These are phyloP conservation scores for Hydra vulgaris DNA, from an alignment of 30 jellyfish, hydroid and myxozoan species.

Conservation along the genomic window DNA sequence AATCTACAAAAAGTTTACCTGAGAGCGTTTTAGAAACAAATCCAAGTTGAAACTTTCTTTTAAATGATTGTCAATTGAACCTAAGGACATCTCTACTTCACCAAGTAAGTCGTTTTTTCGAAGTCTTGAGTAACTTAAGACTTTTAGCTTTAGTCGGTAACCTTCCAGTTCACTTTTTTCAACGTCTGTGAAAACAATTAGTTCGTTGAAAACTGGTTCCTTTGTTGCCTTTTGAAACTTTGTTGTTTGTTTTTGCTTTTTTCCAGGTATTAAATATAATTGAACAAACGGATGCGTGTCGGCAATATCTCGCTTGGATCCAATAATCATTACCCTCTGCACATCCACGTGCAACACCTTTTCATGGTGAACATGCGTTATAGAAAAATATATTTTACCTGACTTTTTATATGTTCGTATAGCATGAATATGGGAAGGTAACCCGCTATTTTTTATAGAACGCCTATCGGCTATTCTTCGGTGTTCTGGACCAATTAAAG, in stretches of 20 bases:
- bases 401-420: constrained; percentile 38
- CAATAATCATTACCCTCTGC: constrained; percentile 44
- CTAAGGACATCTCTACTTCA: constrained; percentile 70
- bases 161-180: constrained; percentile 30
- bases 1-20: constrained; percentile 33
- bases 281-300: constrained; percentile 65
- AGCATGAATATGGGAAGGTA: constrained; percentile 10
- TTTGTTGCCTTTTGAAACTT: constrained; percentile 54
- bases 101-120: constrained; percentile 63
- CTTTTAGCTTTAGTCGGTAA: constrained; percentile 59
- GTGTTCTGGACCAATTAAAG: constrained; percentile 8
- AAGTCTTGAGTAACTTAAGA: constrained; percentile 45
- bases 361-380: constrained; percentile 26
- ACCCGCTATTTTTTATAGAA: neutral
- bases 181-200: constrained; percentile 34
- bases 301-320: constrained; percentile 33
- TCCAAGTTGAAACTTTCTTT: constrained; percentile 68
- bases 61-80: constrained; percentile 33
- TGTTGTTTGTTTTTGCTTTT: constrained; percentile 77
- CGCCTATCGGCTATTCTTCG: constrained; percentile 23
- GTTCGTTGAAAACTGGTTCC: constrained; percentile 70
- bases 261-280: constrained; percentile 78
- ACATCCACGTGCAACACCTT: constrained; percentile 40
- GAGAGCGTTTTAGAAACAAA: constrained; percentile 31
- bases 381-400: constrained; percentile 58